Base-by-base conservation (phyloP, 2,113 vertebrate genomes). In the Tapirus terrestris region DNA sequence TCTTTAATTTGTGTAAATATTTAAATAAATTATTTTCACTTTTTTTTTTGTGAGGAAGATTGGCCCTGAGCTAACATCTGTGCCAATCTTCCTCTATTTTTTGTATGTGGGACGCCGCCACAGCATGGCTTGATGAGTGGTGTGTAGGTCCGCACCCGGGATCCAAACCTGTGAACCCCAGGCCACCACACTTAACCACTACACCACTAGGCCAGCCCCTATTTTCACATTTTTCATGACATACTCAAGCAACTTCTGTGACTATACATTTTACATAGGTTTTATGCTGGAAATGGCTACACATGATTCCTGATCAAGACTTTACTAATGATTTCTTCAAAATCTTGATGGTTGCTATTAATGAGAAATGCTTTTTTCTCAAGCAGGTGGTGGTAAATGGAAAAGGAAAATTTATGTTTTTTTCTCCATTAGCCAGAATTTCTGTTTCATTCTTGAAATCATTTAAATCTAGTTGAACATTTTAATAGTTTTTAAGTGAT, bases 381-480 rank as follows among this genome's bases (percentile, higher is more conserved):
- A 81, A 73, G 16, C 72, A 92, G 89, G 29, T 18, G 8, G 6
- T 56, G 33, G 70, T 70, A 77, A 89, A 63, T 77, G 27, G 61
- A 72, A 63, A 89, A 68, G 33, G 33, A 70, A 27, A 61, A 53
- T 61, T 45, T 67, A 63, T 8, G 13, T 17, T 86, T 77, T 83
- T 31, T 56, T 14, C 9, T 18, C 39, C 31, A 70, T 25, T 89
- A 85, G 45, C 79, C 63, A 93, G 43, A 72, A 89, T 72, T 96
- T 77, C 39, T 68, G 53, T 53, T 89, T 93, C 89, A 87, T 65
- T 81, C 56, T 88, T 88, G 39, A 81, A 88, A 88, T 81, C 36
- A 65, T 58, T 81, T 88, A 43, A 87, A 88, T 36, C 45, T 31
- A 72, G 11, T 63, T 45, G 53, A 63, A 80, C 33, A 68, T 85